Conservation (phyloP, 2,113 vertebrate genomes). For the Otocyon megalotis region DNA sequence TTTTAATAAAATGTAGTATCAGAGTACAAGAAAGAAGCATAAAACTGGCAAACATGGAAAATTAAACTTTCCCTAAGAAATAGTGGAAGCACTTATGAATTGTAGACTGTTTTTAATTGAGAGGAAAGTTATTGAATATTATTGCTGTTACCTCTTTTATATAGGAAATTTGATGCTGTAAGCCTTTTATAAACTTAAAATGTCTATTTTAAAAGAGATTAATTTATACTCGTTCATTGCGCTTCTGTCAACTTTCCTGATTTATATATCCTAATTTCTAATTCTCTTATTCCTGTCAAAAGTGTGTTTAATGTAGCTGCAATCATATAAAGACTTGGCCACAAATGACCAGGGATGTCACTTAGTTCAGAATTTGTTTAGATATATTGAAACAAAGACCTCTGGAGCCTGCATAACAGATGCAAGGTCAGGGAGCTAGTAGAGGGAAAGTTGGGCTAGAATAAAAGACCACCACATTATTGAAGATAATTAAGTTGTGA, state of each 20-base stretch:
- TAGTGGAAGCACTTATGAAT: background rate
- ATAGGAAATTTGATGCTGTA: background rate
- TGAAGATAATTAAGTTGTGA: background rate
- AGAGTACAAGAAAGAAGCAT: background rate
- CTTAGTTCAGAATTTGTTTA: background rate
- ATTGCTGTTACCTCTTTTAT: background rate
- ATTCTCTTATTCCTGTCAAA: background rate
- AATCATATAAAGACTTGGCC: background rate
- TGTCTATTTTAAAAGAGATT: background rate
- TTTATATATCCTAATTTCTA: background rate
- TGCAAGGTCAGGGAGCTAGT: background rate
- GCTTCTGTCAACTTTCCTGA: background rate
- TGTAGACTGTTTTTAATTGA: background rate
- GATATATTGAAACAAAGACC: conserved; percentile 16
- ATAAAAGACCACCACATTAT: background rate
- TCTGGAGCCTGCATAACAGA: background rate
- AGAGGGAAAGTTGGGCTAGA: background rate
- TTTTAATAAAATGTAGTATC: background rate
- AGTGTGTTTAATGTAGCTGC: background rate
- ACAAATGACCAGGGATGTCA: background rate
- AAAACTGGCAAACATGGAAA: background rate
- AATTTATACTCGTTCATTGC: background rate
- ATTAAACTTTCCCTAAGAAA: background rate
- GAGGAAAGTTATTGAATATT: background rate
- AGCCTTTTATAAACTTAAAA: background rate